phyloP scores from a whole-genome alignment of 2,113 vertebrate genomes.

The Pelusios castaneus region DNA sequence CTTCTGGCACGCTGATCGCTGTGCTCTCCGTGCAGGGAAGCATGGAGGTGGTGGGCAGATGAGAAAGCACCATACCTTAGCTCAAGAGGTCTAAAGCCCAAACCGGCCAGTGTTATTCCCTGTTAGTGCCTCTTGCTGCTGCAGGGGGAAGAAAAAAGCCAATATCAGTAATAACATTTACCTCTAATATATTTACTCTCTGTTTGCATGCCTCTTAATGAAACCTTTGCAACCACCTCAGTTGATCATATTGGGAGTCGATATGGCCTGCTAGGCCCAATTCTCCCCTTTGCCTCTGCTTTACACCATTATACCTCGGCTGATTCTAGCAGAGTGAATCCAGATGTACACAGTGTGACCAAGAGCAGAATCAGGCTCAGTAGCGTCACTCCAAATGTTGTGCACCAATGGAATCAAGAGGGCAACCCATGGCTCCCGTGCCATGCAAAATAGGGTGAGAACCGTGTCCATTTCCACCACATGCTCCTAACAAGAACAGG shows the following conservation, averaged over 20 bases:
- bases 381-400: no score
- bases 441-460: neutral
- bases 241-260: neutral
- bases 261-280: neutral
- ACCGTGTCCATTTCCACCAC: neutral
- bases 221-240: neutral
- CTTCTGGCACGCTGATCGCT: no score
- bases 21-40: no score
- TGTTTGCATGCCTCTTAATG: neutral
- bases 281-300: neutral
- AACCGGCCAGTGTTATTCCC: no score
- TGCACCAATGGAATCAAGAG: neutral
- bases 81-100: no score
- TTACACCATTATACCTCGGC: neutral
- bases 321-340: neutral
- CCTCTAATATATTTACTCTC: no score
- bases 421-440: neutral
- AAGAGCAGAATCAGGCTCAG: neutral
- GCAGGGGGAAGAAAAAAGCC: no score
- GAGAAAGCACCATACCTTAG: no score
- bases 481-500: neutral
- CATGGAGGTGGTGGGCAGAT: no score
- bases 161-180: no score
- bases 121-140: no score
- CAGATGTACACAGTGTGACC: neutral